A percentile compares a stretch with the other conserved stretches of the same genome.
These are phyloP conservation scores for Sebastes melanostomus DNA, from an alignment of 2,797 vertebrate species.

Conservation along the genomic window DNA sequence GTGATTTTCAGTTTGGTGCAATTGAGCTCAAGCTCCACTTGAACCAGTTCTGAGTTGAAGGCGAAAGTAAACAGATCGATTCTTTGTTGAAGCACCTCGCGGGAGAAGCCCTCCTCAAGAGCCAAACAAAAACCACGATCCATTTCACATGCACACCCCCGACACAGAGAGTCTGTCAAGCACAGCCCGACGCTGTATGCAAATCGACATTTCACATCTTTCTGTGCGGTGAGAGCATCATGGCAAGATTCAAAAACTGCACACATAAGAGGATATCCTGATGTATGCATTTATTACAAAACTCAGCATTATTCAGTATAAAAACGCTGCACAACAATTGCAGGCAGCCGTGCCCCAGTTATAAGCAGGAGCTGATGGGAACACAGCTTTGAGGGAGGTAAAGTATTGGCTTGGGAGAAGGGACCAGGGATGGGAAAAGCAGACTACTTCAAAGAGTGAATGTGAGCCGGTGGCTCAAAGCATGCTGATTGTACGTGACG, in stretches of 20 bases:
- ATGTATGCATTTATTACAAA: constrained; percentile 43
- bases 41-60: constrained; percentile 37
- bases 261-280: constrained; percentile 28
- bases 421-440: constrained; percentile 56
- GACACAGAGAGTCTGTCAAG: constrained; percentile 13
- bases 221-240: not conserved
- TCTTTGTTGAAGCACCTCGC: constrained; percentile 44
- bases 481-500: constrained; percentile 64
- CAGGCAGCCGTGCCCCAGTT: constrained; percentile 60
- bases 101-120: constrained; percentile 18
- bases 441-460: constrained; percentile 70
- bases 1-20: constrained; percentile 49
- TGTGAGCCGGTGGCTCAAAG: constrained; percentile 71
- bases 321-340: constrained; percentile 55
- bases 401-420: constrained; percentile 59
- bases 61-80: constrained; percentile 73
- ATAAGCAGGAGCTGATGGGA: constrained; percentile 54
- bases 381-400: constrained; percentile 60
- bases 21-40: constrained; percentile 44
- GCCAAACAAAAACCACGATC: constrained; percentile 28
- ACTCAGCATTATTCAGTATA: constrained; percentile 39
- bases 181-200: not conserved
- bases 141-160: not conserved
- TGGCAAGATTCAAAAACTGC: constrained; percentile 12
- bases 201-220: constrained; percentile 28